A percentile compares a stretch with the other conserved stretches of the same genome.
These are phyloP conservation scores for Timema cristinae DNA, from an alignment of 2,888 invertebrate species.

Conservation along the genomic window DNA sequence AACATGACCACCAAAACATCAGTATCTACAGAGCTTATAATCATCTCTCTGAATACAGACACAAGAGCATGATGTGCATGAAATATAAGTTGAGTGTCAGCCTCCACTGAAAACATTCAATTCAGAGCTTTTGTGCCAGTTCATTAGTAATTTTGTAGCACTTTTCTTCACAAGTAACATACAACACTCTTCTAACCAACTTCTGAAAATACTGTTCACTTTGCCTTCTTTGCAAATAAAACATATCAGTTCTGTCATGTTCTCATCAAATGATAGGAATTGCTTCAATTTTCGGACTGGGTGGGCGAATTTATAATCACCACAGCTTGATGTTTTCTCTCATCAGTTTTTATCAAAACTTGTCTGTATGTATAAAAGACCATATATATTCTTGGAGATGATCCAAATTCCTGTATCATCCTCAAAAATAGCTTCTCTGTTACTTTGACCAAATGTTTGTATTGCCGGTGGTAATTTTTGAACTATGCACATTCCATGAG, in stretches of 20 bases:
- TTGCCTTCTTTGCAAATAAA: neutral
- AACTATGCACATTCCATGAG: neutral
- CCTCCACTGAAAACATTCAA: neutral
- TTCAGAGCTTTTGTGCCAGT: neutral
- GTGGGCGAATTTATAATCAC: neutral
- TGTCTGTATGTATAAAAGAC: too few relatives aligned
- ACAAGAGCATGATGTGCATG: neutral
- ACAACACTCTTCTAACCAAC: neutral
- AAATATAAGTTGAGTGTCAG: neutral
- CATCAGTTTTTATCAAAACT: neutral
- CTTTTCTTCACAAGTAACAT: neutral
- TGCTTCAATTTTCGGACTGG: slow-evolving; percentile 8
- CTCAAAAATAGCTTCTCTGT: neutral
- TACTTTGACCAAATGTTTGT: neutral
- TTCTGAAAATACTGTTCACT: neutral
- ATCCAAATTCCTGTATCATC: neutral
- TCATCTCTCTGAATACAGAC: neutral
- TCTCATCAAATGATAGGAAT: neutral
- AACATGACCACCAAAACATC: neutral
- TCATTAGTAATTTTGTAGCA: neutral
- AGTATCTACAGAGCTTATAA: neutral
- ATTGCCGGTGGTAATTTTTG: neutral
- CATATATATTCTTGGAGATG: neutral
- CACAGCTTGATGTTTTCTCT: neutral
- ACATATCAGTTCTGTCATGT: neutral